Evolutionary conservation across 2,797 vertebrate species (phyloP), one percentile per base, ranked within the genome.

Genomic region (Esox lucius): DNA sequence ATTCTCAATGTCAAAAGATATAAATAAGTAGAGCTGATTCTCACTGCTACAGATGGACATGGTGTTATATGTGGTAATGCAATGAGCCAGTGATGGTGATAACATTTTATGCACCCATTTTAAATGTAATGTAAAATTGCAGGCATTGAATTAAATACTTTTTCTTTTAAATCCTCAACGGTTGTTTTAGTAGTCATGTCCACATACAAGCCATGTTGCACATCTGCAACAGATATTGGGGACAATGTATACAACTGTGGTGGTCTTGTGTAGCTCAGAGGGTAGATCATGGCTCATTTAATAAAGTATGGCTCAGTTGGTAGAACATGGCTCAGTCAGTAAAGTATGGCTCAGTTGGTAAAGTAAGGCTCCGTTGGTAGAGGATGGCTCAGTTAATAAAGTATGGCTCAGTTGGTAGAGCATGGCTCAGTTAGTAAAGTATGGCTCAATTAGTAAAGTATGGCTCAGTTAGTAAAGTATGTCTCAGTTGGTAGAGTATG

Each of bases 1-100:
- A 91, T 89, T 89, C 88, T 91, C 86, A 87, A 87, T 87, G 88
- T 90, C 86, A 88, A 87, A 80, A 86, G 87, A 87, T 86, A 91
- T 88, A 92, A 92, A 91, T 90, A 92, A 85, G 87, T 77, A 79
- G 75, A 80, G 87, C 85, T 85, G 91, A 90, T 90, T 88, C 77
- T 81, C 78, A 73, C 80, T 75, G 84, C 81, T 77, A 68, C 17
- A 33, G 72, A 71, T 67, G 75, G 74, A 61, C 2, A 22, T 42
- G 66, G 70, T 80, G 80, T 69, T 81, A 78, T 74, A 70, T 69
- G 68, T 68, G 71, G 73, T 24, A 75, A 69, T 80, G 73, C 59
- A 42, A 49, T 22, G 75, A 56, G 68, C 35, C 46, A 31, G 72
- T 74, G 77, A 73, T 56, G 2, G 12, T 61, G 39, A 6, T 61